phyloP scores from a whole-genome alignment of 2,888 invertebrate genomes.

The Platycnemis pennipes region DNA sequence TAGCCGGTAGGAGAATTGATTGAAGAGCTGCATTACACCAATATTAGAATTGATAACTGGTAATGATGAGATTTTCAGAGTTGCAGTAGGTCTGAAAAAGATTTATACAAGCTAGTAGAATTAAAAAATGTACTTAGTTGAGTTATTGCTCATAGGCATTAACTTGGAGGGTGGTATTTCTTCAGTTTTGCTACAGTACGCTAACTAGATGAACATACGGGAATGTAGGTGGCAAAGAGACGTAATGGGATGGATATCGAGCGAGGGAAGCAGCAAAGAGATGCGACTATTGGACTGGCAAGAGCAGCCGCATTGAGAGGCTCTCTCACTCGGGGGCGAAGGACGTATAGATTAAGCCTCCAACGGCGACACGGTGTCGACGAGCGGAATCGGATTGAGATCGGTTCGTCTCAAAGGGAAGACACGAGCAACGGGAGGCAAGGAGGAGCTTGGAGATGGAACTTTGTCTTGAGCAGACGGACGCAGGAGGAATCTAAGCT shows the following conservation, averaged over 20 bases:
- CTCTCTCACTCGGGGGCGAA: neutral
- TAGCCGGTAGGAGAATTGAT: too few species aligned
- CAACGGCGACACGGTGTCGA: neutral
- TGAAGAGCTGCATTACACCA: too few species aligned
- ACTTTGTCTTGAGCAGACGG: neutral
- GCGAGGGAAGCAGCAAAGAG: neutral
- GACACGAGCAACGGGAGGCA: neutral
- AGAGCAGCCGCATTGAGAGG: neutral
- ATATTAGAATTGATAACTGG: too few species aligned
- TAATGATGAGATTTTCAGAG: too few species aligned
- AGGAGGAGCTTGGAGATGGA: neutral
- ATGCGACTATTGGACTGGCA: neutral
- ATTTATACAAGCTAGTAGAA: too few species aligned
- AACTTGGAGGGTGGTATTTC: too few species aligned
- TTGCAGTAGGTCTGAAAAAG: too few species aligned
- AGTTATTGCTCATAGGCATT: too few species aligned
- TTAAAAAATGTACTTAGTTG: too few species aligned
- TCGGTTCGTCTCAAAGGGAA: neutral
- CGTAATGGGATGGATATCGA: neutral
- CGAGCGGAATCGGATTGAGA: neutral
- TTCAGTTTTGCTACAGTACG: too few species aligned
- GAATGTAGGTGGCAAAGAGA: neutral
- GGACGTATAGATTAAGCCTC: conserved; percentile 8
- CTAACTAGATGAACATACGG: neutral
- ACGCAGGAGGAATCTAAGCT: neutral